Percentiles rank a stretch among this genome's conserved stretches.
These are phyloP conservation scores for Tokudaia tokunoshimensis DNA, from an alignment of 2,797 vertebrate species.

Conservation along the genomic window DNA sequence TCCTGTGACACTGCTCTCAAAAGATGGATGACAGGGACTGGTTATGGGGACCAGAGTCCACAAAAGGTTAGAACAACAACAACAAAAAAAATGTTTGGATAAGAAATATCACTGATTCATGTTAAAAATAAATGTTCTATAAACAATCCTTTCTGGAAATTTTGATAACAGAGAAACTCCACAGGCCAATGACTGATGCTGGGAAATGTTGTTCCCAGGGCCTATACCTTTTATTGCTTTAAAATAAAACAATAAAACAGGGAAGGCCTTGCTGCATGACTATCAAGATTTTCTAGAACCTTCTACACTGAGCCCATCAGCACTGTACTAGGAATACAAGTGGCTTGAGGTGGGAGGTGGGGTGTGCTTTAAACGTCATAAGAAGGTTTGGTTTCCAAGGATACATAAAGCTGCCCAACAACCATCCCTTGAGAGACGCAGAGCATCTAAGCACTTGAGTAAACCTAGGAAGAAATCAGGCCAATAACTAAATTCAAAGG, in stretches of 20 bases:
- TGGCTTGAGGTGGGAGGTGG: not conserved
- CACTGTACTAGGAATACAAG: not conserved
- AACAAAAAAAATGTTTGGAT: conserved; percentile 23
- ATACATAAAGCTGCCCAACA: not conserved
- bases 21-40: not conserved
- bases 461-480: not conserved
- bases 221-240: not conserved
- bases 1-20: fast-evolving
- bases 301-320: not conserved
- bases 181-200: not conserved
- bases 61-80: not conserved
- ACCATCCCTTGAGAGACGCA: not conserved
- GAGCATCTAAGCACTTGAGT: not conserved
- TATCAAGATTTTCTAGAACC: not conserved
- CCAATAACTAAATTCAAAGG: not conserved
- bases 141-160: conserved; percentile 16
- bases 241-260: not conserved
- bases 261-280: no score
- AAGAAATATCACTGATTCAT: not conserved
- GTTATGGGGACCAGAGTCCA: not conserved
- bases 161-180: not conserved
- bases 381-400: not conserved
- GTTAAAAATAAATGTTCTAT: conserved; percentile 61
- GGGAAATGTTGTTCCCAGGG: not conserved
- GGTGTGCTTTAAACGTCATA: not conserved